These are phyloP conservation scores for Brassicogethes aeneus DNA, from an alignment of 2,888 invertebrate genomes.

Conservation along the genomic window DNA sequence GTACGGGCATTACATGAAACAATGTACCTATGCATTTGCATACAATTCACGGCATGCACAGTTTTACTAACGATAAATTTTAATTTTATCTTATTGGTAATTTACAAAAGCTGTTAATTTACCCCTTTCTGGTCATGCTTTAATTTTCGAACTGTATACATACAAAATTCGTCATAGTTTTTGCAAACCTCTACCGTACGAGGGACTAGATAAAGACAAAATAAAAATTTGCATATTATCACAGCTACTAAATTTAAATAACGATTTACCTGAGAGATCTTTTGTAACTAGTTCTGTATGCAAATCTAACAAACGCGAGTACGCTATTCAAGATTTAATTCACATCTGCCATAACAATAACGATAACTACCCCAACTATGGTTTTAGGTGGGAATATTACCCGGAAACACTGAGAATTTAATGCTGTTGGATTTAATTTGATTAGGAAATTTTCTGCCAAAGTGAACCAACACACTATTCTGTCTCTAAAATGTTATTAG, in stretches of 20 bases:
- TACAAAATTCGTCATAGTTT: no score
- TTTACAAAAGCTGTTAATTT: no score
- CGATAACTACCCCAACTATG: constrained; percentile 1
- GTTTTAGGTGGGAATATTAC: not conserved
- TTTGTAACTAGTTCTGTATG: constrained; percentile 20
- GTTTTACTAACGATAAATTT: no score
- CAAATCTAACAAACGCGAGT: constrained; percentile 16
- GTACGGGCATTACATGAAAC: no score
- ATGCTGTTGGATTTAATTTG: not conserved
- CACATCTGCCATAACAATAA: constrained; percentile 24
- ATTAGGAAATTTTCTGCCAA: not conserved
- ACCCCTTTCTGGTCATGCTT: no score
- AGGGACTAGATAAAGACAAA: no score
- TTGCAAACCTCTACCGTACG: no score
- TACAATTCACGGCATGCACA: no score
- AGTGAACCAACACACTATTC: not conserved
- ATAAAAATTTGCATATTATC: constrained; percentile 25
- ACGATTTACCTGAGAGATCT: constrained; percentile 23
- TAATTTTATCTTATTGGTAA: no score
- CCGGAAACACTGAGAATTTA: not conserved
- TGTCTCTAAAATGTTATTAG: no score
- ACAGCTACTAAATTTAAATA: constrained; percentile 26
- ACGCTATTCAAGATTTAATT: constrained; percentile 23
- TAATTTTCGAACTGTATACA: no score
- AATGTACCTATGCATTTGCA: no score